Evolutionary conservation across 2,113 vertebrate genomes (phyloP).

Genomic region (Bubo scandiacus): DNA sequence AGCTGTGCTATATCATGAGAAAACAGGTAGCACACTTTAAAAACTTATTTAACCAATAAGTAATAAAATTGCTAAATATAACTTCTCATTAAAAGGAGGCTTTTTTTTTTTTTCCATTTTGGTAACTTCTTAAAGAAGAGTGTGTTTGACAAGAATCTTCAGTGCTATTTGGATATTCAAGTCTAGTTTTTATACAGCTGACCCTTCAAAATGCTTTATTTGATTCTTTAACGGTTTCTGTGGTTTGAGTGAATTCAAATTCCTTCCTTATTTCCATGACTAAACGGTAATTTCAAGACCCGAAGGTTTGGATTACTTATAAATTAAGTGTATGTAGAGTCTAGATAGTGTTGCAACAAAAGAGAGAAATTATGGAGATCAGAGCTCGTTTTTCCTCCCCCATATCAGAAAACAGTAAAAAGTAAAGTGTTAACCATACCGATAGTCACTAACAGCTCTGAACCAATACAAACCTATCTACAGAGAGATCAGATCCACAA

Average conservation of each 20-base stretch:
- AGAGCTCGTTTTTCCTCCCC: not conserved
- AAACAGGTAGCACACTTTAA: not conserved
- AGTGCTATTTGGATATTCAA: not conserved
- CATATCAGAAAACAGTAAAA: not conserved
- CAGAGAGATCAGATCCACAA: not conserved
- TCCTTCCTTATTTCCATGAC: not conserved
- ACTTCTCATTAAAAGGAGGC: not conserved
- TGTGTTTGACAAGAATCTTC: not conserved
- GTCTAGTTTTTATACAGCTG: not conserved
- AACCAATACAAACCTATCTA: not conserved
- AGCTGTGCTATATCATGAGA: not conserved
- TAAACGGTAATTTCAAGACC: not conserved
- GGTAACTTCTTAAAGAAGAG: not conserved
- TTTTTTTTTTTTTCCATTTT: not conserved
- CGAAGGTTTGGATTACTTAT: not conserved
- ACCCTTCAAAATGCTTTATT: not conserved
- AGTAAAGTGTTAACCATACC: not conserved
- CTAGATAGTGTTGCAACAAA: not conserved
- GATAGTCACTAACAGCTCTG: not conserved
- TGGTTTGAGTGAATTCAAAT: not conserved
- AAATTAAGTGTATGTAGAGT: fast-evolving
- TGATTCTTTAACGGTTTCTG: not conserved
- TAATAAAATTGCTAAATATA: not conserved
- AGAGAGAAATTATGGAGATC: not conserved
- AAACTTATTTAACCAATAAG: not conserved